Base-by-base conservation (phyloP, 37 sponge, comb jelly and placozoan genomes). In the Spongilla lacustris region DNA sequence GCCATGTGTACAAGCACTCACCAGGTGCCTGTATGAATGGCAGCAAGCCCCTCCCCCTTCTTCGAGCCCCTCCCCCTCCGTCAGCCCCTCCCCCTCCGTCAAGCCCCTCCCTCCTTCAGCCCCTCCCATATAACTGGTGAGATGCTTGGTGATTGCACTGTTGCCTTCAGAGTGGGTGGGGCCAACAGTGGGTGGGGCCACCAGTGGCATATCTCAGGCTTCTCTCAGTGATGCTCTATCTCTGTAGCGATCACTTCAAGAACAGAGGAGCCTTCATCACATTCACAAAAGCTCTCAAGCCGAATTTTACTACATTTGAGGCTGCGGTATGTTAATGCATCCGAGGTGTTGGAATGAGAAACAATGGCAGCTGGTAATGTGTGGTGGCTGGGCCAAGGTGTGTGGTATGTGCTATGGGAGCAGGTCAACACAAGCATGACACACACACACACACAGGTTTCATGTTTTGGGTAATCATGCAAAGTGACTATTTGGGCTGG, bases 251-350 rank as follows among this genome's bases (percentile, higher is more conserved):
- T 73, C 94, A 95, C 78, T 96, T 98, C 97, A 94, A 94, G n/a
- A 98, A 98, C 75, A 96, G 95, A 85, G 99, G 99, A 73, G 99
- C 99, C 28, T 98, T 85, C 87, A 91, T 98, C 28, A 96, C 95
- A 9, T 81, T 98, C 19, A 77, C 83, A 0, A 82, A 71, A 66
- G 94, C 93, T 41, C 85, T 98, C 21, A 86, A 90, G 81, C 99
- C 97, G 24, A 72, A 90, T 38, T 98, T 93, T 78, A 94, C 93
- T 6, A 87, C 95, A 0, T 98, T 86, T 77, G 95, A 91, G n/a
- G 97, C 99, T 29, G 99, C 96, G 75, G 96, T 95, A 32, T 86
- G 95, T 87, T 58, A 9, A 69, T 71, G 12, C 10, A 28, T 27
- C 23, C 29, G 48, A 75, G 48, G 19, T 46, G 24, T 48, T 66